Conservation (phyloP, 2,113 vertebrate species). For the Parus major region DNA sequence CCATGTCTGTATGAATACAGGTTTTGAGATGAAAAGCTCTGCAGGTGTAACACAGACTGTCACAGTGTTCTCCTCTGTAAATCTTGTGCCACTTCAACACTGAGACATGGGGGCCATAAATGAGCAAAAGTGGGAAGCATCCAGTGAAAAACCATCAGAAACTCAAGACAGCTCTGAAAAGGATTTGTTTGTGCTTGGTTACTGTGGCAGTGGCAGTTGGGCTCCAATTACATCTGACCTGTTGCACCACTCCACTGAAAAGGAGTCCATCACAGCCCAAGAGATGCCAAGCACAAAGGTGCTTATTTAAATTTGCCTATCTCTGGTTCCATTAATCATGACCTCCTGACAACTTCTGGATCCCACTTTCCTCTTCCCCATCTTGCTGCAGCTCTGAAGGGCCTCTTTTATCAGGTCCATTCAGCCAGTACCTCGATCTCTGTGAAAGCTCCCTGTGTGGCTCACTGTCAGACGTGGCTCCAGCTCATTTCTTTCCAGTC, state of each 20-base stretch:
- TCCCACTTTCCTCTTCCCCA: background rate
- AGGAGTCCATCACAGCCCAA: background rate
- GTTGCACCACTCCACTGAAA: background rate
- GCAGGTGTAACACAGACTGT: background rate
- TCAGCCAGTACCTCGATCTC: background rate
- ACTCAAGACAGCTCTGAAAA: background rate
- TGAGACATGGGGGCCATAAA: background rate
- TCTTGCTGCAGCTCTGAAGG: background rate
- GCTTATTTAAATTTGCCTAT: background rate
- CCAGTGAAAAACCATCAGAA: background rate
- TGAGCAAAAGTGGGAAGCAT: background rate
- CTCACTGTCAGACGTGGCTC: background rate
- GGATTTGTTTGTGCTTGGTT: background rate
- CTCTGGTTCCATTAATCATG: background rate
- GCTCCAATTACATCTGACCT: background rate
- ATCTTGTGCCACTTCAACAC: background rate
- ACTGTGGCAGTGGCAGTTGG: background rate
- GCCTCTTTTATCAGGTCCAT: background rate
- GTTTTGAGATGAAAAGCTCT: background rate
- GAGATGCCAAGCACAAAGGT: background rate
- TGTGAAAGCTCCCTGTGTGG: background rate
- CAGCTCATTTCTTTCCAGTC: background rate
- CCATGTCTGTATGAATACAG: background rate
- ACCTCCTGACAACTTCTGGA: background rate
- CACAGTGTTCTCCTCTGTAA: background rate